Evolutionary conservation across 2,888 invertebrate species (phyloP).

Genomic region (Doris montereyensis): DNA sequence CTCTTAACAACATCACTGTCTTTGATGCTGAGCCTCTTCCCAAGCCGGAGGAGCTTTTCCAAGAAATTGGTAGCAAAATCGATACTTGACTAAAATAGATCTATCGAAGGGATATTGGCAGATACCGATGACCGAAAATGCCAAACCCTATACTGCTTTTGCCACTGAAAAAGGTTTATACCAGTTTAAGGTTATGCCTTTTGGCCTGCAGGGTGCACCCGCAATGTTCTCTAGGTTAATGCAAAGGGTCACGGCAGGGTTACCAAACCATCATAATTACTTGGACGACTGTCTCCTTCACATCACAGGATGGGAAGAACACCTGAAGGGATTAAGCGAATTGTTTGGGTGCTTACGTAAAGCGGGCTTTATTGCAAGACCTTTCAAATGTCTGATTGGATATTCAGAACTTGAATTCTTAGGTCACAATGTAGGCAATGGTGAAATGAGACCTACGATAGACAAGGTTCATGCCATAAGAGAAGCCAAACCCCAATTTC

Average conservation of each 20-base stretch:
- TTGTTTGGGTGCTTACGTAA: conserved; percentile 24
- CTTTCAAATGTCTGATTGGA: conserved; percentile 13
- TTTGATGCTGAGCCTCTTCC: conserved; percentile 53
- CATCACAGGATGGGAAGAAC: neutral
- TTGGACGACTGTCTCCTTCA: conserved; percentile 25
- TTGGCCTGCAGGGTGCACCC: conserved; percentile 26
- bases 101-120: conserved; percentile 37
- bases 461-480: conserved; percentile 10
- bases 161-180: conserved; percentile 11
- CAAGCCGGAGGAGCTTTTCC: conserved; percentile 49
- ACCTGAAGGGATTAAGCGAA: neutral
- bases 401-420: conserved; percentile 18
- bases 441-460: neutral
- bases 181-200: conserved; percentile 30
- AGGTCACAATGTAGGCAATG: conserved; percentile 5
- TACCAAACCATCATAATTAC: conserved; percentile 15
- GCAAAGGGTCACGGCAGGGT: neutral
- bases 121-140: conserved; percentile 13
- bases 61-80: conserved; percentile 30
- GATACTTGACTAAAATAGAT: conserved; percentile 44
- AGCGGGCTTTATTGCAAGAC: conserved; percentile 42
- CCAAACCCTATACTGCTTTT: conserved; percentile 21
- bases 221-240: conserved; percentile 33
- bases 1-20: conserved; percentile 45
- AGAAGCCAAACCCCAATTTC: neutral